These are phyloP conservation scores for Tetraodon nigroviridis DNA, from an alignment of 2,113 vertebrate species.

Conservation along the genomic window DNA sequence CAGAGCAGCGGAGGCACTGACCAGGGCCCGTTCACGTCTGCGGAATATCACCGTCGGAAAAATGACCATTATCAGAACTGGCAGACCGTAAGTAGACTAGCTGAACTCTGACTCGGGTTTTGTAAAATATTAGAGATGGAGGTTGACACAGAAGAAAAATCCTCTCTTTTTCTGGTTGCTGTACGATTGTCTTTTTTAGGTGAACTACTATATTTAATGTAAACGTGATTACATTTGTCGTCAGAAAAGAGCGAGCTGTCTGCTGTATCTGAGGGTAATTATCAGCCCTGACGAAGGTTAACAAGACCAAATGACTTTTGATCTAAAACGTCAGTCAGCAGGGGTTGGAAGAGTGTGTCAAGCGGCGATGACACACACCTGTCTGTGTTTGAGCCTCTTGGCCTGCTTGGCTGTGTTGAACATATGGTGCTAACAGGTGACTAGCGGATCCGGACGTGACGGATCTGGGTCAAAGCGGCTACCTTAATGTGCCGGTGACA, in stretches of 20 bases:
- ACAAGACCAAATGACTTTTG: not conserved
- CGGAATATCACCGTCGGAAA: conserved; percentile 22
- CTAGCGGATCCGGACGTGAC: conserved; percentile 12
- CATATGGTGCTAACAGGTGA: conserved; percentile 40
- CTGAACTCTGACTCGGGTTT: not conserved
- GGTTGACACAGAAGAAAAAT: not conserved
- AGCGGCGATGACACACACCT: not conserved
- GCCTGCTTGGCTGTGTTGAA: conserved; percentile 6
- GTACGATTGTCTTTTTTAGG: too few relatives aligned
- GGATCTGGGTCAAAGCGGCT: not conserved
- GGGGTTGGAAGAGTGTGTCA: conserved; percentile 8
- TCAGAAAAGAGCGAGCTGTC: too few relatives aligned
- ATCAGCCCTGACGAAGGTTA: too few relatives aligned
- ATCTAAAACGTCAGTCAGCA: conserved; percentile 6
- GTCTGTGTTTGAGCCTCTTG: conserved; percentile 40
- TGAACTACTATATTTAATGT: too few relatives aligned
- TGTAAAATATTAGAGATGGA: not conserved
- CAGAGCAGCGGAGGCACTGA: not conserved
- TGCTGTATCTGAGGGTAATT: too few relatives aligned
- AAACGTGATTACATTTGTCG: too few relatives aligned
- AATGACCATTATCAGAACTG: conserved; percentile 72
- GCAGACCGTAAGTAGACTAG: conserved; percentile 67
- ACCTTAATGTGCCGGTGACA: not conserved
- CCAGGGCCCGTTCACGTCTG: not conserved
- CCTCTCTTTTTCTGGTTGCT: not conserved